These are phyloP conservation scores for Thomomys bottae DNA, from an alignment of 2,113 vertebrate species.

Conservation along the genomic window DNA sequence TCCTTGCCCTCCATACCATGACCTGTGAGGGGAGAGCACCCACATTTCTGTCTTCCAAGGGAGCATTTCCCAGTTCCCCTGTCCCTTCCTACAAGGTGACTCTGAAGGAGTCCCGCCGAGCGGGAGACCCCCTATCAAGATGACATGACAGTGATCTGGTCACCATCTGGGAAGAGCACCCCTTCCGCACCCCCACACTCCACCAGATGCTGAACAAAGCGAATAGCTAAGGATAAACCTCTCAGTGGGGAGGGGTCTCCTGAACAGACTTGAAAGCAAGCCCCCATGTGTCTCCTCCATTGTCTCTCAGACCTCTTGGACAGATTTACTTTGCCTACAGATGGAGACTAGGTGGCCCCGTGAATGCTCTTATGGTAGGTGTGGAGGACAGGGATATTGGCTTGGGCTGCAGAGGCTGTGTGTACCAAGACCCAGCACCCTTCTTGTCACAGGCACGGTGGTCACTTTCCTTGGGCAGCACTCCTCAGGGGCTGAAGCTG, in stretches of 20 bases:
- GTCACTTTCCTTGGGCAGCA: background rate
- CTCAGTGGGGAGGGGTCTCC: background rate
- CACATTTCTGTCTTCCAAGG: rapidly evolving
- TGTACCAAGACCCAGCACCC: background rate
- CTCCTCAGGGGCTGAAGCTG: background rate
- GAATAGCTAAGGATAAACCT: background rate
- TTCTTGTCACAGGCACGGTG: background rate
- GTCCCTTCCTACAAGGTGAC: background rate
- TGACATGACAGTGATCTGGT: background rate
- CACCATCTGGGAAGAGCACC: background rate
- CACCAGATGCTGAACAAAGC: background rate
- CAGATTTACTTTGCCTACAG: background rate
- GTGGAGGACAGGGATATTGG: rapidly evolving
- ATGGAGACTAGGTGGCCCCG: rapidly evolving
- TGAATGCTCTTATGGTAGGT: rapidly evolving
- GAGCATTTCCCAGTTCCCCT: background rate
- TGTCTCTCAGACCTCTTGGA: background rate
- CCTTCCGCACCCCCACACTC: background rate
- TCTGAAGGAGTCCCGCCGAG: background rate
- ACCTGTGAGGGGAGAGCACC: background rate
- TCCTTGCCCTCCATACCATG: background rate
- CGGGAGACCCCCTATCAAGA: background rate
- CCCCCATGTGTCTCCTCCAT: too few species aligned
- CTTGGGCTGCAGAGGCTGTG: background rate
- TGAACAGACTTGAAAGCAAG: background rate